Evolutionary conservation across 2,113 vertebrate genomes (phyloP).

Genomic region (Corvus hawaiiensis): DNA sequence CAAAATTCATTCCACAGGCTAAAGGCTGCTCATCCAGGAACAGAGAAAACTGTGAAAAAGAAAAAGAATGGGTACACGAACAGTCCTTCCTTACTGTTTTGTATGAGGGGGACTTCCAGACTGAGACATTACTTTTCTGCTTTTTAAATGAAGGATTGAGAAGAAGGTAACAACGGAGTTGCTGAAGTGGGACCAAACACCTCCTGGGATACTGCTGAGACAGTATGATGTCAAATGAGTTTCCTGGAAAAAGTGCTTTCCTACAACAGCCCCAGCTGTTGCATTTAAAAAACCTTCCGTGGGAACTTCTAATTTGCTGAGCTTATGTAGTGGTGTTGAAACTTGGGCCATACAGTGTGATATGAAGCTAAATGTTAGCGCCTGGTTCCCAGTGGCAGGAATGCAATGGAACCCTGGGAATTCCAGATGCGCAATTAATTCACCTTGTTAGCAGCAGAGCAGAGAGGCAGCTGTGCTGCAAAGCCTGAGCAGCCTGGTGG

Average conservation of each 20-base stretch:
- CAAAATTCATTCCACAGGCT: not conserved
- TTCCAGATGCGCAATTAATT: not conserved
- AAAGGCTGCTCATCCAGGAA: not conserved
- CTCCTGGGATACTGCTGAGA: not conserved
- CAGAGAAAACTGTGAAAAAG: not conserved
- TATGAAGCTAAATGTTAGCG: not conserved
- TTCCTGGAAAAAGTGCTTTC: not conserved
- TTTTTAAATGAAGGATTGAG: not conserved
- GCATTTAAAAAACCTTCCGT: not conserved
- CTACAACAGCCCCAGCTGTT: not conserved
- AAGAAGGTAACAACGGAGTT: not conserved
- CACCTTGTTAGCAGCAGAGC: not conserved
- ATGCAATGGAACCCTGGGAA: not conserved
- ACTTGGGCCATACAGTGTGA: not conserved
- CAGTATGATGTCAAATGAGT: rapidly evolving
- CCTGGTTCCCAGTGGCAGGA: not conserved
- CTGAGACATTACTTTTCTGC: not conserved
- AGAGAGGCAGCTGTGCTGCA: not conserved
- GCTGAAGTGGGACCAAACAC: not conserved
- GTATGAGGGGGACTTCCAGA: not conserved
- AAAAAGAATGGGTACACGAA: not conserved
- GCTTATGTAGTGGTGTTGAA: not conserved
- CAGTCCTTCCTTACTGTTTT: not conserved
- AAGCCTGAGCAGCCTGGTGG: not conserved
- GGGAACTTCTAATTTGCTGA: not conserved